Base-by-base conservation (phyloP, 2,113 vertebrate species). In the Bujurquina vittata region DNA sequence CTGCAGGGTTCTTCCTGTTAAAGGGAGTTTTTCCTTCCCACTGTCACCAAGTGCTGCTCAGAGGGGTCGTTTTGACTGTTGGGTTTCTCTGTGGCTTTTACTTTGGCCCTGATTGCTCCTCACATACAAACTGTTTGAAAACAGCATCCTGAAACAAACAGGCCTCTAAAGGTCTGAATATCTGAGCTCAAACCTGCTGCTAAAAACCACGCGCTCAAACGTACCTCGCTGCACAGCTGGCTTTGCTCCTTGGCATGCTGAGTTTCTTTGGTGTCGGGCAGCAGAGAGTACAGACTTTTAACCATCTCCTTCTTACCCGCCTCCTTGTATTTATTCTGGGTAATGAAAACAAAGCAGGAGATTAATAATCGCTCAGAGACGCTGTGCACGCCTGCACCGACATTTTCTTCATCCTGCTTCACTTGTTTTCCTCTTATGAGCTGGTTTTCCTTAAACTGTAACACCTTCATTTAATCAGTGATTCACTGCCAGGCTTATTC, bases 251-350 rank as follows among this genome's bases (percentile, higher is more conserved):
- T 97, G 1, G 97, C 97, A 54, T 97, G 97, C 20, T 95, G 96
- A 3, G 95, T 99, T 14, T 99, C 97, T 67, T 96, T 97, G 77
- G 98, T 99, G 56, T 97, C 94, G 1, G 97, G 96, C 95, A 99
- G 96, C 87, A 93, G 93, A 69, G 96, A 96, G 75, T 98, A 99
- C 11, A 99, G 91, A 85, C 94, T 93, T 58, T 95, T 96, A 10
- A 94, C 94, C 92, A 98, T 94, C 52, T 96, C 95, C 74, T 96
- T 96, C 91, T 96, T 98, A 49, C 95, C 93, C 18, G 91, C 95
- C 80, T 96, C 95, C 92, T 97, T 99, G 88, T 99, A 99, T 84
- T 98, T 98, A 59, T 92, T 95, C 98, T 99, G 77, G 0, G 65
- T 0, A 6, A 69, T 12, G 0, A 61, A 79, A 23, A 88, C 33